Evolutionary conservation across 2,888 invertebrate species (phyloP).

Genomic region (Xestoiulus laeticollis): DNA sequence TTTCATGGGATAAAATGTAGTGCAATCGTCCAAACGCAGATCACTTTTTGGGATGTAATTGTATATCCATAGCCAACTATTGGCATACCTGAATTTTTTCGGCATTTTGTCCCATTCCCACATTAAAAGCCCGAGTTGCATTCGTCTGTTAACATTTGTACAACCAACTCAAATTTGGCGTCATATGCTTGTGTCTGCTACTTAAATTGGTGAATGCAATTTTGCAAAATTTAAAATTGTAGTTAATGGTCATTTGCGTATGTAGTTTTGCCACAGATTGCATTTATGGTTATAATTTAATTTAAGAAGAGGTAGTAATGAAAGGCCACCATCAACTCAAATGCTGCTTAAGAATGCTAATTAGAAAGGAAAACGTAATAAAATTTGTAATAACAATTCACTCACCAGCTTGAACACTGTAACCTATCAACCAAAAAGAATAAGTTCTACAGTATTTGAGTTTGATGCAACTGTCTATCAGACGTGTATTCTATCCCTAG

Average conservation of each 20-base stretch:
- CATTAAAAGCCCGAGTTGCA: background rate
- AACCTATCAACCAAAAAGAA: background rate
- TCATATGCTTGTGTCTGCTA: background rate
- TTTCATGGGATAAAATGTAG: background rate
- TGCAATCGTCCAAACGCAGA: background rate
- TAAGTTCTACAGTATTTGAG: conserved; percentile 7
- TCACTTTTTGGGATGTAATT: background rate
- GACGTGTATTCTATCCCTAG: conserved; percentile 47
- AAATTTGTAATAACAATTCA: conserved; percentile 20
- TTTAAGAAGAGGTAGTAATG: conserved; percentile 4
- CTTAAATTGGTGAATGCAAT: background rate
- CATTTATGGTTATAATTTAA: background rate
- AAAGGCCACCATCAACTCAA: conserved; percentile 17
- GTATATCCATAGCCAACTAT: background rate
- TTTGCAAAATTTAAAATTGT: background rate
- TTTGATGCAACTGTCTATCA: background rate
- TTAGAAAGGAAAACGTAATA: background rate
- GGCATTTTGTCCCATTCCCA: background rate
- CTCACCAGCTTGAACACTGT: background rate
- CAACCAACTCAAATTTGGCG: background rate
- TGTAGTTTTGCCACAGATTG: background rate
- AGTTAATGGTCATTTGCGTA: background rate
- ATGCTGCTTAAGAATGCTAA: background rate
- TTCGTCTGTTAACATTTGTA: background rate
- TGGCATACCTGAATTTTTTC: background rate